Base-by-base conservation (phyloP, 1,140 invertebrate genomes). In the Augochlora pura region DNA sequence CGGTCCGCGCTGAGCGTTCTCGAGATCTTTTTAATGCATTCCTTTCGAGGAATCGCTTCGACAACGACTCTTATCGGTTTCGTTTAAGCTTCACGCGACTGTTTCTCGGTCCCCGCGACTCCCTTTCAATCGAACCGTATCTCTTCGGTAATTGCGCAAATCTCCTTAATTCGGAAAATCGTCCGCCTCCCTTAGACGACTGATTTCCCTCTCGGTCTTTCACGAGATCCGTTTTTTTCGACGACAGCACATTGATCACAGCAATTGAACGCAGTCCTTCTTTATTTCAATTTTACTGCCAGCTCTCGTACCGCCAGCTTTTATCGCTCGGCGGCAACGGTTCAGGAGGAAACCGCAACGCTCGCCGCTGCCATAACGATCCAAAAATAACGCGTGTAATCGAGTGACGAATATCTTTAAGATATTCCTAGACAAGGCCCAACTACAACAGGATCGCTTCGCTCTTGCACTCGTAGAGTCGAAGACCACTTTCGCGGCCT, bases 111-210 rank as follows among this genome's bases (percentile, higher is more conserved):
- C 38, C 25, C 16, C 8, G 10, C 32, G 25, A 57, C 21, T 49
- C 66, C 49, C 54, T 70, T 70, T 77, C 27, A 23, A 57, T 77
- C 66, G 18, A 2, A 46, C 27, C 60, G 25, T 62, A 27, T 68
- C 25, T 16, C 5, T 18, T 2, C 39, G n/a, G 64, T 65, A 42
- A 66, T 68, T 39, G n/a, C 14, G 38, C 12, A 21, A 68, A 68
- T 76, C 38, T 68, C 23, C 16, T 76, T 59, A 68, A 60, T 32
- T 38, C 14, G 4, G 27, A 1, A 14, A 38, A 42, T n/a, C 18
- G 18, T n/a, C 5, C 32, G 9, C 8, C 23, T 6, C 23, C 65
- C 16, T n/a, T n/a, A 38, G 5, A 23, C 16, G 25, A 16, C 23
- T 10, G 4, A 7, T 23, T 8, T 6, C 42, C 21, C 3, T 3